Percentiles rank a stretch among this genome's conserved stretches.
Conservation (phyloP, 2,113 vertebrate species). For the Cygnus atratus region DNA sequence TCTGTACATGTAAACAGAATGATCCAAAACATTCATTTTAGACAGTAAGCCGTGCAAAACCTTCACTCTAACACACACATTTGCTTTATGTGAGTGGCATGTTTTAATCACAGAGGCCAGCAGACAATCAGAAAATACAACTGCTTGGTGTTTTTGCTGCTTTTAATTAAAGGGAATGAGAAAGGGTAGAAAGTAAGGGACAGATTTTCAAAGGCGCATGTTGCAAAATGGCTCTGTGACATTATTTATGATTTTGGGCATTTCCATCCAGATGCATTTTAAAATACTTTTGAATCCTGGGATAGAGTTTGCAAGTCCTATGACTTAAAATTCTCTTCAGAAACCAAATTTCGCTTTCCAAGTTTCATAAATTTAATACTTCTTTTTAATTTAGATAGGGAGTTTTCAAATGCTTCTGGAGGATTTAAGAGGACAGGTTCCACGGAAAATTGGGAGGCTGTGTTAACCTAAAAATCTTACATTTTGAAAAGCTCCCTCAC, state of each 20-base stretch:
- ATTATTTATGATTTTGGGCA: background rate
- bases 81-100: accelerated
- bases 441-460: background rate
- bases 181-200: background rate
- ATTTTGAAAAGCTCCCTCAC: background rate
- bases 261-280: background rate
- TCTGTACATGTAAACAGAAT: background rate
- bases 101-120: background rate
- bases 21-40: background rate
- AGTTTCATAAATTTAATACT: background rate
- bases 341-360: background rate
- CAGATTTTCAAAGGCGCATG: background rate
- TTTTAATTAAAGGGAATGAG: background rate
- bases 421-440: background rate
- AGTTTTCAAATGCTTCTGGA: background rate
- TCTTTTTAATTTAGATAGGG: background rate
- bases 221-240: background rate
- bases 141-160: background rate
- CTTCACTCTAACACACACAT: background rate
- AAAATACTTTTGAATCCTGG: background rate
- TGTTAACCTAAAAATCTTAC: background rate
- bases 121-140: background rate
- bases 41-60: background rate
- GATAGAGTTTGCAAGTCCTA: background rate
- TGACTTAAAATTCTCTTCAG: background rate